Conservation (phyloP, 1,140 invertebrate species). For the Monomorium pharaonis region DNA sequence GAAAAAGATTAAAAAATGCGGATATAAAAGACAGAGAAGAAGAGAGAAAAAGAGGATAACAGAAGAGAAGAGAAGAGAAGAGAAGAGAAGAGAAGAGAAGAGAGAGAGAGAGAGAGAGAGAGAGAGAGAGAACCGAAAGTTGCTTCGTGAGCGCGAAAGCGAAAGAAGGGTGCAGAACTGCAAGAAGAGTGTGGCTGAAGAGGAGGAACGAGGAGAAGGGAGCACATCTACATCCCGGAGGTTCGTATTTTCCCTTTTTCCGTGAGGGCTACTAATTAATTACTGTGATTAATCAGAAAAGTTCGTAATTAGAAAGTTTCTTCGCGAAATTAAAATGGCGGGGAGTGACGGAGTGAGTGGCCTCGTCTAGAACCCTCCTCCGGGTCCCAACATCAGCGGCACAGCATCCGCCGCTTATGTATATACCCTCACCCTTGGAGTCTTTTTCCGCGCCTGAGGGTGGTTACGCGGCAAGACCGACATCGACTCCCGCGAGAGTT, state of each 20-base stretch:
- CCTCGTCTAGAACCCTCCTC: conserved; percentile 57
- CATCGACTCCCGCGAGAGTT: conserved; percentile 74
- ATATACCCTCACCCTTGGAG: conserved; percentile 29
- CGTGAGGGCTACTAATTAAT: conserved; percentile 83
- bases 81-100: conserved; percentile 18
- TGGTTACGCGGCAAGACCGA: conserved; percentile 63
- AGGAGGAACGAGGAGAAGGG: background rate
- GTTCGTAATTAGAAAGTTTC: conserved; percentile 87
- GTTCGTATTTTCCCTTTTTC: conserved; percentile 75
- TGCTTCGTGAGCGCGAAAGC: conserved; percentile 42
- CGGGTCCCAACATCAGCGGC: conserved; percentile 52
- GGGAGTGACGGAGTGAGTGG: conserved; percentile 79
- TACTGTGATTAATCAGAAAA: conserved; percentile 87
- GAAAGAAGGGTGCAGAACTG: conserved; percentile 36
- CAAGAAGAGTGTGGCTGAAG: conserved; percentile 38
- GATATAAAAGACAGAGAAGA: conserved; percentile 18
- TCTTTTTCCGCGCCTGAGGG: conserved; percentile 59
- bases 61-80: background rate
- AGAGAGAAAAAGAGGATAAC: conserved; percentile 22
- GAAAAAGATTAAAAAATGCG: background rate
- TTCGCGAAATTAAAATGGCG: conserved; percentile 85
- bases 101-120: conserved; percentile 2
- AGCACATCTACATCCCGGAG: conserved; percentile 68
- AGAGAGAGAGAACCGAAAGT: background rate
- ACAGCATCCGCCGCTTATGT: conserved; percentile 61